Percentiles rank a stretch among this genome's conserved stretches.
phyloP scores from a whole-genome alignment of 2,113 vertebrate species.

The Gadus macrocephalus region DNA sequence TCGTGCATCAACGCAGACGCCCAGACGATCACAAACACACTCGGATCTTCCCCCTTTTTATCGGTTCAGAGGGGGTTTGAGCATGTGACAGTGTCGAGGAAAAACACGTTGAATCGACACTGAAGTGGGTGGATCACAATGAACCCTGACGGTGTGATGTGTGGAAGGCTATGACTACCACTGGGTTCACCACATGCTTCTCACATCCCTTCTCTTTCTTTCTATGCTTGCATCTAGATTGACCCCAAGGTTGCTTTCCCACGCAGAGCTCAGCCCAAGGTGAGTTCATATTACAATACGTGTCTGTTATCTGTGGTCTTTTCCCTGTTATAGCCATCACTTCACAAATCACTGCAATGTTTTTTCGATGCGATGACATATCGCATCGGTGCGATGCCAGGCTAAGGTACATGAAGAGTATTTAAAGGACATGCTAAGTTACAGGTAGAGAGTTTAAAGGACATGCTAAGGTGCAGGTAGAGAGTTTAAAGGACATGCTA shows the following conservation, averaged over 20 bases:
- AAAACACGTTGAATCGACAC: too few species aligned
- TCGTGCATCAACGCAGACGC: not conserved
- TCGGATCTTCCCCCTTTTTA: not conserved
- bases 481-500: too few species aligned
- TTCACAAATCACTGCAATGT: slow-evolving; percentile 29
- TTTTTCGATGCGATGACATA: slow-evolving; percentile 19
- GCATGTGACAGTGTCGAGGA: too few species aligned
- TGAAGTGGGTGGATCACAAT: too few species aligned
- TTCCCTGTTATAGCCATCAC: slow-evolving; percentile 43
- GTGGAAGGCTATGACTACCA: too few species aligned
- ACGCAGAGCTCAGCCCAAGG: slow-evolving; percentile 97
- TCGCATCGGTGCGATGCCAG: not conserved
- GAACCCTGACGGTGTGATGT: too few species aligned
- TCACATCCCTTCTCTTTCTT: slow-evolving; percentile 20
- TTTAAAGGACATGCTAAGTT: too few species aligned
- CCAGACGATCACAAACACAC: slow-evolving; percentile 13
- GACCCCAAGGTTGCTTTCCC: slow-evolving; percentile 99
- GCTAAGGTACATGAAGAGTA: too few species aligned
- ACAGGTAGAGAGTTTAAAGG: too few species aligned
- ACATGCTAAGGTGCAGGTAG: too few species aligned
- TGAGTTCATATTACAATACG: slow-evolving; percentile 64
- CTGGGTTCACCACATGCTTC: too few species aligned
- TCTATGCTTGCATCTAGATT: slow-evolving; percentile 78
- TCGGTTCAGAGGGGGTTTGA: too few species aligned
- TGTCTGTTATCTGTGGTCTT: not conserved